These are phyloP conservation scores for Ectobius pallidus DNA, from an alignment of 2,888 invertebrate genomes.

Conservation along the genomic window DNA sequence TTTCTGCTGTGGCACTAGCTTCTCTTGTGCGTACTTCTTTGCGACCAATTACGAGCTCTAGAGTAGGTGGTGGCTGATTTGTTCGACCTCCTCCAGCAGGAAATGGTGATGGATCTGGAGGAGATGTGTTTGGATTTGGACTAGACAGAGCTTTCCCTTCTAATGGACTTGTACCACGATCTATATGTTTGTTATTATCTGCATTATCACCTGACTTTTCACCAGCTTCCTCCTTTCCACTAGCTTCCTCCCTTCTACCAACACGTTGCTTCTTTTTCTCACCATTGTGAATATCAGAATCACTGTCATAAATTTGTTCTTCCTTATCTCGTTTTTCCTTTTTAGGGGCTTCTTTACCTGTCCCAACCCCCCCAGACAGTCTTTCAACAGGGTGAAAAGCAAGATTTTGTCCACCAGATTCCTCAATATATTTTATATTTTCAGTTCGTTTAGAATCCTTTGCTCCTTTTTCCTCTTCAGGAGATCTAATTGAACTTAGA, in stretches of 20 bases:
- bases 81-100: constrained; percentile 17
- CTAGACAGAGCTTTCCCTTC: constrained; percentile 49
- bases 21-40: constrained; percentile 61
- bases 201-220: neutral
- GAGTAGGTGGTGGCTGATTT: constrained; percentile 49
- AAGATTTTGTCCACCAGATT: constrained; percentile 28
- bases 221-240: constrained; percentile 44
- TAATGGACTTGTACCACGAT: constrained; percentile 56
- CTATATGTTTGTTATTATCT: constrained; percentile 46
- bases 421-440: constrained; percentile 44
- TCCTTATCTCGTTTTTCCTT: constrained; percentile 43
- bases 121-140: constrained; percentile 39
- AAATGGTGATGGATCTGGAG: constrained; percentile 27
- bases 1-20: constrained; percentile 60
- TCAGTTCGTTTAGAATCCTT: constrained; percentile 48
- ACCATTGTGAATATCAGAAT: neutral
- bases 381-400: constrained; percentile 45
- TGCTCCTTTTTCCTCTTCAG: constrained; percentile 48
- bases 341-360: constrained; percentile 53
- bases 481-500: constrained; percentile 41
- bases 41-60: constrained; percentile 60
- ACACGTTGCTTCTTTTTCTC: neutral
- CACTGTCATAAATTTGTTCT: constrained; percentile 50
- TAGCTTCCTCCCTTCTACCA: neutral
- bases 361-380: constrained; percentile 50